phyloP scores from a whole-genome alignment of 1,140 invertebrate genomes.

The Papilio polytes region DNA sequence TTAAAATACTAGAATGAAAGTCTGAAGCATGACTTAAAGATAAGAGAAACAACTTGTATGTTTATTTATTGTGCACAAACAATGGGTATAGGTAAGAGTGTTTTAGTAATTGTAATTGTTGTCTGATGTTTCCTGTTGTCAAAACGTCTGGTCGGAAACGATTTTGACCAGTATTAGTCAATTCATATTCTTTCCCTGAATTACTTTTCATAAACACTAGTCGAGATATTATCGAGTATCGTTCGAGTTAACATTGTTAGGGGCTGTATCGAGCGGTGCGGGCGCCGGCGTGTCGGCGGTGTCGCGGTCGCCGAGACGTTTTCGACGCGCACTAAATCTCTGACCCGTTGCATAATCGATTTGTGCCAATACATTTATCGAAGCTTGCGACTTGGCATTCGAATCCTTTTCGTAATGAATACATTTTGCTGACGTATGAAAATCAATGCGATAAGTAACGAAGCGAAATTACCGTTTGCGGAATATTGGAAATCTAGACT shows the following conservation, averaged over 20 bases:
- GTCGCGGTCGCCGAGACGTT: conserved; percentile 39
- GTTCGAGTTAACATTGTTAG: conserved; percentile 44
- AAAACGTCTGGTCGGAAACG: no score
- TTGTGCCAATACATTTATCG: conserved; percentile 34
- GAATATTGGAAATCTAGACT: no score
- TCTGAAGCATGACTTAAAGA: no score
- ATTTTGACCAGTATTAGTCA: no score
- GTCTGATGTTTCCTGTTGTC: no score
- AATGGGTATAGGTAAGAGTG: no score
- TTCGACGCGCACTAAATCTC: conserved; percentile 36
- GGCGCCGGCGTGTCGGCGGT: conserved; percentile 52
- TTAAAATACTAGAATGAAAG: no score
- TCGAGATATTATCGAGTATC: conserved; percentile 23
- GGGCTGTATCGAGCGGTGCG: conserved; percentile 50
- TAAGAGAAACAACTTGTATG: no score
- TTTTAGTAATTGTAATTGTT: no score
- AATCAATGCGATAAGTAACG: neutral
- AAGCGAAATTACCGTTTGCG: neutral
- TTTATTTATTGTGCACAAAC: no score
- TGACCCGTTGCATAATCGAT: conserved; percentile 39
- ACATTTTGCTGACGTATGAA: conserved; percentile 7
- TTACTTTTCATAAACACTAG: neutral
- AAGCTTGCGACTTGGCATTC: neutral
- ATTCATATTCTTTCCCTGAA: no score
- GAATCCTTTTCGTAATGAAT: neutral